Evolutionary conservation across 2,113 vertebrate genomes (phyloP), one percentile per base, ranked within the genome.

Genomic region (Paratilapia polleni): DNA sequence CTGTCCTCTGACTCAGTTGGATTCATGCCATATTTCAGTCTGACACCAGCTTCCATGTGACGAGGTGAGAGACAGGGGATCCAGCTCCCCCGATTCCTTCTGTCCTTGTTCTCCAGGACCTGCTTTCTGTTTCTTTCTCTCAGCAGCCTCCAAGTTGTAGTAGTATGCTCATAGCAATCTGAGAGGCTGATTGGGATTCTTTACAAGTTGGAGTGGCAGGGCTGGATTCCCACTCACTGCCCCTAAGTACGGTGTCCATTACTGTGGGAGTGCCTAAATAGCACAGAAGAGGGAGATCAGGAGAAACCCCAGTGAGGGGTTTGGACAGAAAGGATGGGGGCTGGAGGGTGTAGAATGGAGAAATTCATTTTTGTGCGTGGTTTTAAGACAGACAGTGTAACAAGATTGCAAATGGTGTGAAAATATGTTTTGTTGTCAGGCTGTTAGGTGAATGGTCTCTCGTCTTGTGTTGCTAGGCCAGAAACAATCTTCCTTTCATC

Each of bases 241-340:
- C 66, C 62, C 85, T 79, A 74, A 90, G 87, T 74, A 85, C 78
- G 85, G 88, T 92, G 87, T 92, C 89, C 84, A 92, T 94, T 94
- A 90, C 89, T 66, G 87, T 80, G 73, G 83, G 88, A 90, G 88
- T 91, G 88, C 66, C 83, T 57, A 70, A 91, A 91, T 92, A 87
- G 89, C 86, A 86, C 73, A 81, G 83, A 76, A 84, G 84, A 81
- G 83, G 83, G 85, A 91, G 80, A 91, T 80, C 38, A 63, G 90
- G 84, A 80, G 83, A 86, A 91, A 88, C 76, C 83, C 84, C 2
- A 22, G 81, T 63, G 84, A 73, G 86, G 88, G 64, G 54, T 85
- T 84, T 58, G 14, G 63, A 87, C 59, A 15, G 31, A 68, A n/a
- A 73, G 38, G 58, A 34, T 1, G 43, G 31, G 68, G 31, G 19